A percentile compares a stretch with the other conserved stretches of the same genome.
Evolutionary conservation across 2,113 vertebrate species (phyloP).

Genomic region (Centropristis striata): DNA sequence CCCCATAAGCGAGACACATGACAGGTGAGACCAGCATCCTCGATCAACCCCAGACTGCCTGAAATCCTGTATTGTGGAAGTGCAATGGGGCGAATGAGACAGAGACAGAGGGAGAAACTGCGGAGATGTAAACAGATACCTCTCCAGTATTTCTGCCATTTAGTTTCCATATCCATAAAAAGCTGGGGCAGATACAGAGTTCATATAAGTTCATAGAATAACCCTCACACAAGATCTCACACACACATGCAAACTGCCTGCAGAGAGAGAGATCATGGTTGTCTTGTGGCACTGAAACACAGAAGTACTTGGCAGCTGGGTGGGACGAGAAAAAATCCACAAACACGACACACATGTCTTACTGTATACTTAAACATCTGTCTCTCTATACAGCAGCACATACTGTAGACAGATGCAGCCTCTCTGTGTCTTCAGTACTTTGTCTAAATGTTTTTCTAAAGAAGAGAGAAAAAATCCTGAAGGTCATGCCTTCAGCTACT

Average conservation of each 20-base stretch:
- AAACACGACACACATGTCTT: slow-evolving; percentile 37
- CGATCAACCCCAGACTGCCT: slow-evolving; percentile 11
- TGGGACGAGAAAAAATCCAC: slow-evolving; percentile 40
- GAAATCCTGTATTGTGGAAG: not conserved
- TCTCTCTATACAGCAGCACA: slow-evolving; percentile 38
- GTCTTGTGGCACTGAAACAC: slow-evolving; percentile 29
- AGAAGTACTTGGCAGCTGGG: slow-evolving; percentile 51
- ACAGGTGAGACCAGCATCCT: slow-evolving; percentile 24
- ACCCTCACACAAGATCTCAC: slow-evolving; percentile 17
- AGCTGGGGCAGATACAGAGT: slow-evolving; percentile 30
- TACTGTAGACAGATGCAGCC: slow-evolving; percentile 45
- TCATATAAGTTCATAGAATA: slow-evolving; percentile 29
- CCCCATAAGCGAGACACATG: slow-evolving; percentile 10
- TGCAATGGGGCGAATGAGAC: slow-evolving; percentile 34
- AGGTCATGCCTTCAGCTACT: slow-evolving; percentile 15
- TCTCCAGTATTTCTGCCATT: slow-evolving; percentile 24
- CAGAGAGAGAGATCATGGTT: slow-evolving; percentile 35
- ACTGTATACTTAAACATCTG: slow-evolving; percentile 57
- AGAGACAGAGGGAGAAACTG: slow-evolving; percentile 8
- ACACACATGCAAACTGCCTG: slow-evolving; percentile 6
- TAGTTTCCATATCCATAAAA: slow-evolving; percentile 48
- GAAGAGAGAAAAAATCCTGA: slow-evolving; percentile 1
- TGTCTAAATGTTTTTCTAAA: slow-evolving; percentile 13
- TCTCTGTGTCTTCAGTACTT: slow-evolving; percentile 1
- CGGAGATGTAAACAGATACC: slow-evolving; percentile 31